These are phyloP conservation scores for Plectrocnemia conspersa DNA, from an alignment of 1,140 invertebrate species.

Conservation along the genomic window DNA sequence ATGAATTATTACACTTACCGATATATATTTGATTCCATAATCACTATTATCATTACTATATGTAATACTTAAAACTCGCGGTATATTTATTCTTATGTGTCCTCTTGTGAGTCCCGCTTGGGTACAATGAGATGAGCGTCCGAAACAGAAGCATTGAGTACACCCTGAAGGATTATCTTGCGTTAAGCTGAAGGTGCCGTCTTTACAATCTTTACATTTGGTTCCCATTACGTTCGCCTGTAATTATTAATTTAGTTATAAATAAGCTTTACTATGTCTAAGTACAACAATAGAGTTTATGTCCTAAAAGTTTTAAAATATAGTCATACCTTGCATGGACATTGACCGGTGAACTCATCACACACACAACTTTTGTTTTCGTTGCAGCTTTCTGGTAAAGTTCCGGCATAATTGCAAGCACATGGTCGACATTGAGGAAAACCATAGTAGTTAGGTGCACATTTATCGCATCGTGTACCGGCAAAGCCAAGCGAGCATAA, in stretches of 20 bases:
- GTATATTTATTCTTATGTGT: conserved; percentile 59
- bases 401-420: conserved; percentile 69
- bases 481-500: conserved; percentile 75
- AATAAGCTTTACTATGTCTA: too few species aligned
- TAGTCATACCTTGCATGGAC: conserved; percentile 72
- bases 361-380: conserved; percentile 65
- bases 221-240: conserved; percentile 74
- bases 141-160: conserved; percentile 87
- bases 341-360: conserved; percentile 72
- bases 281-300: background rate
- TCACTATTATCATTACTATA: conserved; percentile 11
- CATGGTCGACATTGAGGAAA: conserved; percentile 85
- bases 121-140: conserved; percentile 67
- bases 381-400: conserved; percentile 55
- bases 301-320: conserved; percentile 8
- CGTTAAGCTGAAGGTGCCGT: conserved; percentile 77
- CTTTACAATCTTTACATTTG: conserved; percentile 78
- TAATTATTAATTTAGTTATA: conserved; percentile 31
- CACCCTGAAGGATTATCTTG: conserved; percentile 71
- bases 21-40: conserved; percentile 24
- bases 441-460: conserved; percentile 79
- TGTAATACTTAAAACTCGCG: conserved; percentile 55
- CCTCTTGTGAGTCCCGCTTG: conserved; percentile 75
- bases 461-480: conserved; percentile 74
- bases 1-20: conserved; percentile 22